These are phyloP conservation scores for Phasia obesa DNA, from an alignment of 2,888 invertebrate species.

Conservation along the genomic window DNA sequence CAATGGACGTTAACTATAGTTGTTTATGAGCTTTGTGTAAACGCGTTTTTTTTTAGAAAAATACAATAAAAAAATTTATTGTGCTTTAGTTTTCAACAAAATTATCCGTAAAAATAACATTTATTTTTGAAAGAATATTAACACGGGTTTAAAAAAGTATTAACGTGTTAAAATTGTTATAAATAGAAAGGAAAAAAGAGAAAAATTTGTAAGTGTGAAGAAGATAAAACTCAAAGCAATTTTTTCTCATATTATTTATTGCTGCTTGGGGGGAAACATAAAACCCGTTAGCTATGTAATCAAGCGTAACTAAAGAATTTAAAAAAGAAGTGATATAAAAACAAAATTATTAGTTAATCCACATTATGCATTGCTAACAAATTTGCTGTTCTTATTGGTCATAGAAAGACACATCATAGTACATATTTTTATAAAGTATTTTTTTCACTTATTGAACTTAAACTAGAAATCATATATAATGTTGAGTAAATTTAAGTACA, in stretches of 20 bases:
- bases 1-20: constrained; percentile 55
- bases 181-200: neutral
- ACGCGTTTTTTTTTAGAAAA: constrained; percentile 54
- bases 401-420: no score
- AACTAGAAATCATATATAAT: no score
- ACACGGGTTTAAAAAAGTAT: neutral
- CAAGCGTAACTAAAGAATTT: neutral
- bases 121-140: neutral
- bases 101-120: constrained; percentile 2
- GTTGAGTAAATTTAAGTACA: constrained; percentile 8
- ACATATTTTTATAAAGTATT: neutral
- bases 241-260: neutral
- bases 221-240: constrained; percentile 39
- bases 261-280: constrained; percentile 24
- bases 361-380: constrained; percentile 24
- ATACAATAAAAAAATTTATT: constrained; percentile 33
- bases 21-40: constrained; percentile 40
- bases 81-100: constrained; percentile 12
- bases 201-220: constrained; percentile 9
- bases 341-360: constrained; percentile 19
- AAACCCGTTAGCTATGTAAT: neutral
- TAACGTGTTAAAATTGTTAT: neutral
- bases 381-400: neutral
- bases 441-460: no score
- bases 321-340: constrained; percentile 4